Base-by-base conservation (phyloP, 2,113 vertebrate species). In the Amblyopsis rosae region DNA sequence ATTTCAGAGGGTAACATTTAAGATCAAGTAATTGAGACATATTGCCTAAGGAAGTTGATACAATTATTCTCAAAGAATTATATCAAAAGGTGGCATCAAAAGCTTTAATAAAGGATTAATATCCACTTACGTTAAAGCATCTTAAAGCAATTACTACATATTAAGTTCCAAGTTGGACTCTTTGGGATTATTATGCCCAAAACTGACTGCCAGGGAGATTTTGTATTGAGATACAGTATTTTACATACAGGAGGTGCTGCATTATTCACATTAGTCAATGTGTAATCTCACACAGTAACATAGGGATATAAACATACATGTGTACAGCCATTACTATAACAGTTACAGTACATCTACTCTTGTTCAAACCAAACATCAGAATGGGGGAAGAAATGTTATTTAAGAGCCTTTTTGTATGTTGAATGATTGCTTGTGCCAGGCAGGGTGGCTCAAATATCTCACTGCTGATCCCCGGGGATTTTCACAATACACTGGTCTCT, bases 241-340 rank as follows among this genome's bases (percentile, higher is more conserved):
- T 6, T 32, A 16, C 19, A 48, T 62, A 10, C 12, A 41, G 16
- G 19, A 46, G 45, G 45, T 13, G 3, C 51, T 8, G n/a, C 51
- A 16, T n/a, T 7, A 15, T 51, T 7, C 26, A 26, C 26, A 54
- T 4, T n/a, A 8, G 6, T 54, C 51, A 13, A 35, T 47, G 49
- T 57, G 47, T 32, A 19, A 64, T 11, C 49, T 17, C 41, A 46
- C 12, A 35, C 45, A 15, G 12, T 55, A 47, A 53, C 41, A 56
- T 16, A 3, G 15, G 53, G 64, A 56, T 47, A 67, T 67, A 35
- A 26, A 9, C 65, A 67, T 47, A 41, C 35, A 41, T 41, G 35
- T 56, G 65, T 56, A 16, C 12, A 53, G 65, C 33, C 9, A 16
- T 33, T 6, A n/a, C 35, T 55, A 55, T 50, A 55, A 54, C 16